A percentile compares a stretch with the other conserved stretches of the same genome.
Conservation (phyloP, 1,140 invertebrate genomes). For the Linepithema humile region DNA sequence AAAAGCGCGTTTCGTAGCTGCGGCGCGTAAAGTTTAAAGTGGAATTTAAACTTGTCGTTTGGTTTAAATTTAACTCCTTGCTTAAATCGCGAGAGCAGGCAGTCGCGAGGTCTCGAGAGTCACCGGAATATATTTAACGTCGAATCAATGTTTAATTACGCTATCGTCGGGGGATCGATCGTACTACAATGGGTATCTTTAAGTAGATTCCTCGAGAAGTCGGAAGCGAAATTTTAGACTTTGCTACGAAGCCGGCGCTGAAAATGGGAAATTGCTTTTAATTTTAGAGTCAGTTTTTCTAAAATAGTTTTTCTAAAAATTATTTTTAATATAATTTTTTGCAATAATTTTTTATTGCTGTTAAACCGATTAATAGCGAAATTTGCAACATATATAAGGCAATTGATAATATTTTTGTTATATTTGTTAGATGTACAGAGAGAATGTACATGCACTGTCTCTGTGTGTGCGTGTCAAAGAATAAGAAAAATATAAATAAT, state of each 20-base stretch:
- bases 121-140: constrained; percentile 44
- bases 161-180: constrained; percentile 36
- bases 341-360: background rate
- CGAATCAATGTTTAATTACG: constrained; percentile 41
- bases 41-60: constrained; percentile 40
- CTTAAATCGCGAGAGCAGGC: background rate
- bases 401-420: background rate
- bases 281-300: background rate
- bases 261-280: constrained; percentile 10
- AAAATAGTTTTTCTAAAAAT: background rate
- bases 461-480: too few species aligned
- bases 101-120: constrained; percentile 1
- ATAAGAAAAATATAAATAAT: background rate
- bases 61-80: constrained; percentile 43
- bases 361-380: background rate
- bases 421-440: background rate
- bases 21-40: constrained; percentile 19
- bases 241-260: background rate
- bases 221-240: constrained; percentile 41
- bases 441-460: background rate
- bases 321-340: background rate
- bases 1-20: background rate
- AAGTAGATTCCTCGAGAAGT: constrained; percentile 22
- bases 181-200: constrained; percentile 35
- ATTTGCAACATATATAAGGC: background rate